Percentiles rank a stretch among this genome's conserved stretches.
These are phyloP conservation scores for Apostichopus japonicus DNA, from an alignment of 35 echinoderm and acorn worm species.

Conservation along the genomic window DNA sequence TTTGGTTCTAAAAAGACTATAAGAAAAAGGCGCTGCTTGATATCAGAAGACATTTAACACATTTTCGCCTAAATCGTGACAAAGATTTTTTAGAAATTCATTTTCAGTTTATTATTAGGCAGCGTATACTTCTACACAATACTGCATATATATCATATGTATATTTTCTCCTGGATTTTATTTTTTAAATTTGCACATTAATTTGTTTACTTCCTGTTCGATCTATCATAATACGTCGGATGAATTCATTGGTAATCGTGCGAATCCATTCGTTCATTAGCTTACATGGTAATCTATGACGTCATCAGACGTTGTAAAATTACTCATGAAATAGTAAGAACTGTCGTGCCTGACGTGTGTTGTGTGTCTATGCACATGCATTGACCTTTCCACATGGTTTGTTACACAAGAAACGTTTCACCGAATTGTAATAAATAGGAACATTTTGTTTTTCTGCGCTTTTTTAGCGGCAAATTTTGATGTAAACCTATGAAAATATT, in stretches of 20 bases:
- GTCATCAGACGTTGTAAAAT: neutral
- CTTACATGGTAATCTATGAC: neutral
- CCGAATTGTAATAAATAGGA: neutral
- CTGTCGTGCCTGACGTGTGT: too few relatives aligned
- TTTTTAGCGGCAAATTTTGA: neutral
- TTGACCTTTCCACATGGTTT: neutral
- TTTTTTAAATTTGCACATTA: too few relatives aligned
- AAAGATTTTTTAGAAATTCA: too few relatives aligned
- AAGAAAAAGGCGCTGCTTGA: too few relatives aligned
- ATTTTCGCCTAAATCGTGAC: too few relatives aligned
- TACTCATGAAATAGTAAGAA: neutral
- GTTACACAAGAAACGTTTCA: neutral
- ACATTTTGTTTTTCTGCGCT: neutral
- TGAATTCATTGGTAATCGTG: constrained; percentile 18
- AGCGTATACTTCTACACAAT: too few relatives aligned
- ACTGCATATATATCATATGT: too few relatives aligned
- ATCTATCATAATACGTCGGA: neutral
- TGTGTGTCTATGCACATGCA: neutral
- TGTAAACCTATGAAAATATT: constrained; percentile 5
- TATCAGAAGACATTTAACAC: too few relatives aligned
- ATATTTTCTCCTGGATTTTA: too few relatives aligned
- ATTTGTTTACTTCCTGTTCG: neutral
- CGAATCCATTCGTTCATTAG: neutral
- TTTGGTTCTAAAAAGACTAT: too few relatives aligned
- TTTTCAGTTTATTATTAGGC: too few relatives aligned